Percentiles rank a stretch among this genome's conserved stretches.
Evolutionary conservation across 2,888 invertebrate species (phyloP).

Genomic region (Caenorhabditis becei): DNA sequence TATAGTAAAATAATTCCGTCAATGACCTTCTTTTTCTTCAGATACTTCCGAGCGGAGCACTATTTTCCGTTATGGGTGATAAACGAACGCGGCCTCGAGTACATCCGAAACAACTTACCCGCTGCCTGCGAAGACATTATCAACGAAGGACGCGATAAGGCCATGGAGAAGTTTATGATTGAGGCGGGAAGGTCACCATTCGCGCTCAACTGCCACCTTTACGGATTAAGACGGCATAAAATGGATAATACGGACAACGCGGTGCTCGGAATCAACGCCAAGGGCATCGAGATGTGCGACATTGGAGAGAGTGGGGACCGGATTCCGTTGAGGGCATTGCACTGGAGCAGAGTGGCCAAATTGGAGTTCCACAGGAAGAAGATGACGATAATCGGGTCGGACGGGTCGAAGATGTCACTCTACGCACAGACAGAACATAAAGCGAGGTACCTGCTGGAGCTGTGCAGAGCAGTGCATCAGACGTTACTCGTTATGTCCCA

Average conservation of each 20-base stretch:
- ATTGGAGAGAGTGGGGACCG: conserved; percentile 82
- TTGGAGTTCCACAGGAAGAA: conserved; percentile 86
- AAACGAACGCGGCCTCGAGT: conserved; percentile 84
- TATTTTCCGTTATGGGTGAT: conserved; percentile 85
- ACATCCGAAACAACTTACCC: conserved; percentile 85
- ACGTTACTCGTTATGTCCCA: conserved; percentile 87
- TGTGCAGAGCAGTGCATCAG: conserved; percentile 93
- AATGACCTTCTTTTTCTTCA: too few species aligned
- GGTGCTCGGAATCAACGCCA: conserved; percentile 93
- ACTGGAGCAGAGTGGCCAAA: conserved; percentile 96
- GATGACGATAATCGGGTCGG: conserved; percentile 89
- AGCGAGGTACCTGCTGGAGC: conserved; percentile 91
- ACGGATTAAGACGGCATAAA: conserved; percentile 86
- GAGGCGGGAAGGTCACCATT: conserved; percentile 90
- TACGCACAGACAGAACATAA: conserved; percentile 95
- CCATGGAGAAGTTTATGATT: conserved; percentile 91
- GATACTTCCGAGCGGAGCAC: conserved; percentile 89
- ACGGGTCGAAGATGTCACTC: conserved; percentile 86
- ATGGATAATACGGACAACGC: conserved; percentile 86
- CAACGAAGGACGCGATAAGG: conserved; percentile 85
- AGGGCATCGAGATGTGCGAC: conserved; percentile 79
- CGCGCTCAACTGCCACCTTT: conserved; percentile 91
- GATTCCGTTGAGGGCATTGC: conserved; percentile 87
- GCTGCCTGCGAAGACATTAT: conserved; percentile 90
- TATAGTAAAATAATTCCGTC: too few species aligned